A percentile compares a stretch with the other conserved stretches of the same genome.
Conservation (phyloP, 1,140 invertebrate species). For the Drosophila dunni region DNA sequence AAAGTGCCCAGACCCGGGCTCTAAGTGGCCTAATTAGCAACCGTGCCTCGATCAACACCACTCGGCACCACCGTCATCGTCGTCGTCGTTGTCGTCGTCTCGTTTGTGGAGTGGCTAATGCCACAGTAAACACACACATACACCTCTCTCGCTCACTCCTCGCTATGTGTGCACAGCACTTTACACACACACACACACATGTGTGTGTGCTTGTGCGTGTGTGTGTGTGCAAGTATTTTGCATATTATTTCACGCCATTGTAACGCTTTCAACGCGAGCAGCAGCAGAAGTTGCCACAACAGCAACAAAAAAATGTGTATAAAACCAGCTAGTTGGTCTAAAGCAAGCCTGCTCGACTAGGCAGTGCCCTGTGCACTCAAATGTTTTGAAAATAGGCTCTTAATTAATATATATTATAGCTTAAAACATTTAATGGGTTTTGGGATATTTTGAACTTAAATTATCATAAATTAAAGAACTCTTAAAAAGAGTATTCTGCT, state of each 20-base stretch:
- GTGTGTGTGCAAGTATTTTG: constrained; percentile 66
- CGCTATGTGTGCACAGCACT: neutral
- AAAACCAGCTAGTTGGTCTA: too few relatives aligned
- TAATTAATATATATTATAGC: too few relatives aligned
- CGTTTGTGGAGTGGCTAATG: constrained; percentile 50
- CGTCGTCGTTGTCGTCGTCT: constrained; percentile 11
- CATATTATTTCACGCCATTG: constrained; percentile 82
- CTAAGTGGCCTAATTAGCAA: constrained; percentile 82
- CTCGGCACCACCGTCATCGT: constrained; percentile 57
- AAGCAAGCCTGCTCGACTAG: too few relatives aligned
- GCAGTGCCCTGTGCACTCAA: too few relatives aligned
- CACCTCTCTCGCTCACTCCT: neutral
- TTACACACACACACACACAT: constrained; percentile 6
- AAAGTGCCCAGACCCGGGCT: constrained; percentile 59
- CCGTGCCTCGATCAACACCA: constrained; percentile 81
- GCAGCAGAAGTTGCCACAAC: constrained; percentile 36
- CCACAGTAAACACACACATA: neutral
- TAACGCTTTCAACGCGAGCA: constrained; percentile 71
- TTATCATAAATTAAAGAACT: too few relatives aligned
- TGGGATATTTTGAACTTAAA: too few relatives aligned
- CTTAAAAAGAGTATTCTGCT: too few relatives aligned
- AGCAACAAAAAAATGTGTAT: constrained; percentile 6
- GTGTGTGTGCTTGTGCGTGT: neutral
- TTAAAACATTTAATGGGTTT: too few relatives aligned
- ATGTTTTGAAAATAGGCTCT: too few relatives aligned